These are phyloP conservation scores for Oxyruncus cristatus DNA, from an alignment of 2,113 vertebrate genomes.

Conservation along the genomic window DNA sequence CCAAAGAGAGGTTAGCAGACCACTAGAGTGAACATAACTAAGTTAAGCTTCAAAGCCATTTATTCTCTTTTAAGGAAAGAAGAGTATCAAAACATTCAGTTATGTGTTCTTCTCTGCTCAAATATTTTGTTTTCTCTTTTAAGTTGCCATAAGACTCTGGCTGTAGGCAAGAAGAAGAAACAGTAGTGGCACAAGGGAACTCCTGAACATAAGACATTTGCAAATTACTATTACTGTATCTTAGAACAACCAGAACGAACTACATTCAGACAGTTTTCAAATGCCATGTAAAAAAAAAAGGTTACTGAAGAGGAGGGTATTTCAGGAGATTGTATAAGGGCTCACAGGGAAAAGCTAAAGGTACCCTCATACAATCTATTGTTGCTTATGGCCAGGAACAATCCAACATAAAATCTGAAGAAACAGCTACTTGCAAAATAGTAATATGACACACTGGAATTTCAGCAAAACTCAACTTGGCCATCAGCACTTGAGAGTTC, in stretches of 20 bases:
- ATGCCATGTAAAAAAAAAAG: background rate
- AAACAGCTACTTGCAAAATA: background rate
- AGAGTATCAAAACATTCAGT: background rate
- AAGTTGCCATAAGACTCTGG: background rate
- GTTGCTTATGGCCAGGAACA: background rate
- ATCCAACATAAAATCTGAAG: background rate
- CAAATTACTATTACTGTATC: background rate
- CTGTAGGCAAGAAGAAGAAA: background rate
- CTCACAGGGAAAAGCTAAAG: background rate
- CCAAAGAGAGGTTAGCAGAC: conserved; percentile 34
- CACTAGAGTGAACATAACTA: background rate
- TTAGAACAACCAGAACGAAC: background rate
- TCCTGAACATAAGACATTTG: background rate
- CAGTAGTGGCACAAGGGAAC: background rate
- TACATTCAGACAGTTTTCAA: background rate
- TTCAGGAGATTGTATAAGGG: background rate
- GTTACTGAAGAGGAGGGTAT: background rate
- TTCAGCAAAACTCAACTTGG: background rate
- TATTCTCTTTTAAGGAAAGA: background rate
- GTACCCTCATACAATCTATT: background rate
- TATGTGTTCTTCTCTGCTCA: background rate
- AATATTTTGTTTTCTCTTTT: background rate
- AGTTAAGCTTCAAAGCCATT: background rate
- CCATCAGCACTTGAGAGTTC: background rate
- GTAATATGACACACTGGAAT: background rate